Conservation (phyloP, 2,888 invertebrate species). For the Camponotus fellah region DNA sequence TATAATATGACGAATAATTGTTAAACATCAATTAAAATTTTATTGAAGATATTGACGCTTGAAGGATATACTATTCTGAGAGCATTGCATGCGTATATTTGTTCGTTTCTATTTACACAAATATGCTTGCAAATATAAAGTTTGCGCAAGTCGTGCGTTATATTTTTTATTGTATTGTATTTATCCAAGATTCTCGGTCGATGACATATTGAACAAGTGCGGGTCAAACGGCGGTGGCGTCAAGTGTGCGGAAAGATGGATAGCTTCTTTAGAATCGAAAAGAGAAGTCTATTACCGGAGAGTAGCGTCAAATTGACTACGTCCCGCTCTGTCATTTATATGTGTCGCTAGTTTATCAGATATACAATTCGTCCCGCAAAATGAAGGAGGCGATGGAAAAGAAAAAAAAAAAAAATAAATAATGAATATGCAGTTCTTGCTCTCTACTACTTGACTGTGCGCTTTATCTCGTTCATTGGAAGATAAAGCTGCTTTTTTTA, state of each 20-base stretch:
- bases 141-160: neutral
- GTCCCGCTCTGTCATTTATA: conserved; percentile 35
- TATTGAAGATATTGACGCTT: neutral
- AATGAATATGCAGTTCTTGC: conserved; percentile 12
- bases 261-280: conserved; percentile 53
- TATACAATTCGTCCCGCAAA: conserved; percentile 28
- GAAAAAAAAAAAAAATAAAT: neutral
- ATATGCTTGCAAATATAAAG: neutral
- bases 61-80: neutral
- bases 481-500: neutral
- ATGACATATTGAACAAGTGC: conserved; percentile 47
- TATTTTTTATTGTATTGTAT: conserved; percentile 22
- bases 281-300: conserved; percentile 47
- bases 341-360: conserved; percentile 30
- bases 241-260: conserved; percentile 45
- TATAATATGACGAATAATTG: neutral
- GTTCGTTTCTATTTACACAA: neutral
- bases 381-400: conserved; percentile 6
- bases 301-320: conserved; percentile 50
- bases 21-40: neutral
- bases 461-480: neutral
- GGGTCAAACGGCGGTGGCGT: conserved; percentile 48
- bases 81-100: too few relatives aligned
- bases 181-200: conserved; percentile 26
- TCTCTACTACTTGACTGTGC: neutral